These are phyloP conservation scores for Malurus alboscapulatus DNA, from an alignment of 2,113 vertebrate species.

Conservation along the genomic window DNA sequence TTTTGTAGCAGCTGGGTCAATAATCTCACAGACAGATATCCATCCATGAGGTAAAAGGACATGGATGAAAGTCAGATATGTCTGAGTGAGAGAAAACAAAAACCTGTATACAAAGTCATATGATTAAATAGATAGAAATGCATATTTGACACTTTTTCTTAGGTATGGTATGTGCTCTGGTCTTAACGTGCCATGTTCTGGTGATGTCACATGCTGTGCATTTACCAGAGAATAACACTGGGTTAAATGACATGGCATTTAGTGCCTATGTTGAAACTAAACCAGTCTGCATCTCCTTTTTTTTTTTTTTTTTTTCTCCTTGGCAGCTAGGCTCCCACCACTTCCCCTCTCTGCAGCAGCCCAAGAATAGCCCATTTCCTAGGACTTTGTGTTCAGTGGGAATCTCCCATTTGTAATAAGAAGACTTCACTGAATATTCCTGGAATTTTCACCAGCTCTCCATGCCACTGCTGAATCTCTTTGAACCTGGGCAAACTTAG, in stretches of 20 bases:
- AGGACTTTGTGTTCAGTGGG: not conserved
- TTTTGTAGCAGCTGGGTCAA: not conserved
- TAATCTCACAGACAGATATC: not conserved
- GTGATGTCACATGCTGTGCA: not conserved
- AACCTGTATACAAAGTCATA: not conserved
- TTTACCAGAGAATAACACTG: not conserved
- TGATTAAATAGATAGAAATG: not conserved
- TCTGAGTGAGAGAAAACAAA: not conserved
- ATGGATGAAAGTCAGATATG: not conserved
- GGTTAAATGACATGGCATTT: not conserved
- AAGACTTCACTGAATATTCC: not conserved
- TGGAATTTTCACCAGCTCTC: not conserved
- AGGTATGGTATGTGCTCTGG: rapidly evolving
- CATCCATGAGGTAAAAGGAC: not conserved
- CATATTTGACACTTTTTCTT: not conserved
- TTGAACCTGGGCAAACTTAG: not conserved
- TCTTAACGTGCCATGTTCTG: rapidly evolving
- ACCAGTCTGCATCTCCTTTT: not conserved
- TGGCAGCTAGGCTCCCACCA: not conserved
- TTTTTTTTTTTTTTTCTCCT: not conserved
- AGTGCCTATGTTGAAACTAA: not conserved
- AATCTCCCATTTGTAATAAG: not conserved
- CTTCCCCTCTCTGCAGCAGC: conserved; percentile 15
- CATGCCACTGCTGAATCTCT: not conserved
- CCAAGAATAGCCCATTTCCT: not conserved